phyloP scores from a whole-genome alignment of 1,140 invertebrate species.

The Pachyrhynchus sulphureomaculatus region DNA sequence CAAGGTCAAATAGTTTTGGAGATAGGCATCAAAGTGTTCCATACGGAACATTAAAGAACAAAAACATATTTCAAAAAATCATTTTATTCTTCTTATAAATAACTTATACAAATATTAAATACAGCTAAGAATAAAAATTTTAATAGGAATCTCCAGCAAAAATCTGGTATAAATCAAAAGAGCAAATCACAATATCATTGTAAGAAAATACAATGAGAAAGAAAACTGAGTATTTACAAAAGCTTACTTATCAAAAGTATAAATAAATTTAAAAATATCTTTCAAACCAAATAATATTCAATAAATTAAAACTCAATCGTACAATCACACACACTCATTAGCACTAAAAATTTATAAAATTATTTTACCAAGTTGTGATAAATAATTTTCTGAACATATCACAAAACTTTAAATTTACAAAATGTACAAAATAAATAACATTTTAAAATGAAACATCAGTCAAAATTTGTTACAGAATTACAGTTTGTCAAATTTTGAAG shows the following conservation, averaged over 20 bases:
- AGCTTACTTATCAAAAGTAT: neutral
- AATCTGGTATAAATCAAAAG: neutral
- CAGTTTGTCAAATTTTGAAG: too few relatives aligned
- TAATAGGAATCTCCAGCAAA: constrained; percentile 5
- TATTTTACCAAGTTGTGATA: neutral
- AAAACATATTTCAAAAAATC: too few relatives aligned
- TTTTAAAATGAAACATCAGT: too few relatives aligned
- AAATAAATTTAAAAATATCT: too few relatives aligned
- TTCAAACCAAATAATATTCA: neutral
- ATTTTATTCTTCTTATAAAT: too few relatives aligned
- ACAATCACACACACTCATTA: neutral
- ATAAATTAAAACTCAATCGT: constrained; percentile 1
- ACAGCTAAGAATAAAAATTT: neutral
- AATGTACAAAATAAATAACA: too few relatives aligned
- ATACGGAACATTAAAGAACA: too few relatives aligned
- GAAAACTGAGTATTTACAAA: neutral
- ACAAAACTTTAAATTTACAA: neutral
- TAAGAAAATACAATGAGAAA: too few relatives aligned
- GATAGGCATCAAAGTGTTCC: too few relatives aligned
- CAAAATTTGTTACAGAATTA: too few relatives aligned
- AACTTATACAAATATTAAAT: neutral
- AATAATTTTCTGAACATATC: constrained; percentile 1
- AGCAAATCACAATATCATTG: too few relatives aligned
- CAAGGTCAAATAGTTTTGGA: too few relatives aligned
- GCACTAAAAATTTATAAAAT: neutral